Evolutionary conservation across 2,113 vertebrate species (phyloP).

Genomic region (Ellobius talpinus): DNA sequence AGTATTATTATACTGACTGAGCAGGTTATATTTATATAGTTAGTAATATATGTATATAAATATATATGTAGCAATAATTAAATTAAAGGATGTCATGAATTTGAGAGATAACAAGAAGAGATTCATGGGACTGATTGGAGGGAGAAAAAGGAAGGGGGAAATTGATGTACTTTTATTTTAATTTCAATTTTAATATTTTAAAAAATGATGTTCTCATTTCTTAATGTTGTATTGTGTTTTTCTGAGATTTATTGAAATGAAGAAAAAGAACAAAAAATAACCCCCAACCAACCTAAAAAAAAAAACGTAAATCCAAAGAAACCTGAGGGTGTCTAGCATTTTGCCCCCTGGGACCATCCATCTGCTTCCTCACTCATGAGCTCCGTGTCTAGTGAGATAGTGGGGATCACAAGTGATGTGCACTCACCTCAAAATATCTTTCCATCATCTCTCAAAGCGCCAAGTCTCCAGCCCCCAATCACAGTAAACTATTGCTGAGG

Average conservation of each 20-base stretch:
- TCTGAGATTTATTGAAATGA: neutral
- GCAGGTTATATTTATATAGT: neutral
- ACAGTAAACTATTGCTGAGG: neutral
- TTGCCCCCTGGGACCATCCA: neutral
- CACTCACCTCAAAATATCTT: neutral
- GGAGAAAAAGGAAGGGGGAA: neutral
- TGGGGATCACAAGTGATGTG: fast-evolving
- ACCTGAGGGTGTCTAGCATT: neutral
- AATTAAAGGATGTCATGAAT: neutral
- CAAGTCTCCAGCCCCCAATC: neutral
- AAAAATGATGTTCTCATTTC: neutral
- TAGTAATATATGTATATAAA: neutral
- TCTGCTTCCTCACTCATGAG: neutral
- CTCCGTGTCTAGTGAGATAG: neutral
- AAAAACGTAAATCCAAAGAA: neutral
- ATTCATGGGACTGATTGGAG: neutral
- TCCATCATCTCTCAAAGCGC: neutral
- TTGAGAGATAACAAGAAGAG: neutral
- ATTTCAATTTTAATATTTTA: neutral
- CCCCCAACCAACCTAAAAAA: neutral
- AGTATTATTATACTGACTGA: neutral
- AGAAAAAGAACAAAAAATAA: neutral
- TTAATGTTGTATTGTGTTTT: neutral
- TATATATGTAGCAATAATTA: neutral
- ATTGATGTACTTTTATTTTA: neutral